phyloP scores from a whole-genome alignment of 2,113 vertebrate species.

The Petroica traversi region DNA sequence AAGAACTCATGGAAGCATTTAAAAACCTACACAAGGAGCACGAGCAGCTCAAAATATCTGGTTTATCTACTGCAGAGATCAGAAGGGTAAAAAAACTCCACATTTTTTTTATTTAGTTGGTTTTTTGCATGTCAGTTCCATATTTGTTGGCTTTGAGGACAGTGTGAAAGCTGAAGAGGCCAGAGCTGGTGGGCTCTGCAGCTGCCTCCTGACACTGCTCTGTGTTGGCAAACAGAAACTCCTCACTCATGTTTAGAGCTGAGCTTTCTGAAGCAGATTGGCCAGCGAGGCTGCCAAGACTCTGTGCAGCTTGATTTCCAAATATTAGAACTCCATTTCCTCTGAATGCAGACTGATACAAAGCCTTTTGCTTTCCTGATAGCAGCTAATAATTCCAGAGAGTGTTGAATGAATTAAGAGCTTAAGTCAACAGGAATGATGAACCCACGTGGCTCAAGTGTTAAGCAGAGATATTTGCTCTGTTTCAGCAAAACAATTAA shows the following conservation, averaged over 20 bases:
- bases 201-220: background rate
- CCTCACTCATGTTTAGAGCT: background rate
- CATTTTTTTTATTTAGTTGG: background rate
- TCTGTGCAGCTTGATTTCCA: constrained; percentile 7
- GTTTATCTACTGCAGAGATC: constrained; percentile 95
- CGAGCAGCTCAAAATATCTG: constrained; percentile 91
- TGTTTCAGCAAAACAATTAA: background rate
- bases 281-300: background rate
- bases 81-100: constrained; percentile 81
- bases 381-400: background rate
- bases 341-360: background rate
- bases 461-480: background rate
- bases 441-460: background rate
- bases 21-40: constrained; percentile 95
- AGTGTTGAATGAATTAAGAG: background rate
- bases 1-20: constrained; percentile 94
- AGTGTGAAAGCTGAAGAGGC: background rate
- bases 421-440: background rate
- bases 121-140: background rate
- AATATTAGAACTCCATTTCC: background rate
- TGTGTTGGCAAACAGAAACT: constrained; percentile 23
- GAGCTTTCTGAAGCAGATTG: constrained; percentile 24
- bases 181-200: background rate
- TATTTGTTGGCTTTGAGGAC: background rate
- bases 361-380: background rate